These are phyloP conservation scores for Myopa testacea DNA, from an alignment of 2,888 invertebrate species.

Conservation along the genomic window DNA sequence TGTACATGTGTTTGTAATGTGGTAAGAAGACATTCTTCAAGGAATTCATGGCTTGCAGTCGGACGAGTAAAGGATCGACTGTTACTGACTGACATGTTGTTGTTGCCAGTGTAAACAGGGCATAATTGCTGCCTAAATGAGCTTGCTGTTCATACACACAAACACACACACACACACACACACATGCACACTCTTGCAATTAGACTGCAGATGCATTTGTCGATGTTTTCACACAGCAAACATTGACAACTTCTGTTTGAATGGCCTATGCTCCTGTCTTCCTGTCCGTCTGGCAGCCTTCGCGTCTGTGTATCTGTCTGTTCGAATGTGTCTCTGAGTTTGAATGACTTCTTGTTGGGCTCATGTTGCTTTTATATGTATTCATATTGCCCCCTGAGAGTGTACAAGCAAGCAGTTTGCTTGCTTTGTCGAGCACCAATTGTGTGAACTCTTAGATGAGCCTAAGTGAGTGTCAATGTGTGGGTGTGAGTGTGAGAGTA, in stretches of 20 bases:
- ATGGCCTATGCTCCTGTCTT: neutral
- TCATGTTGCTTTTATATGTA: neutral
- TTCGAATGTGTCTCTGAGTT: neutral
- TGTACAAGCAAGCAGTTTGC: constrained; percentile 18
- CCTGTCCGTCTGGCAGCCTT: neutral
- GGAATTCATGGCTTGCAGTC: neutral
- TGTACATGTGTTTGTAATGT: too few relatives aligned
- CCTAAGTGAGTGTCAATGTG: neutral
- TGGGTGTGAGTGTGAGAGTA: neutral
- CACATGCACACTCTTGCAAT: neutral
- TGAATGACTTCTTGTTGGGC: neutral
- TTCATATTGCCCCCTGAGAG: neutral
- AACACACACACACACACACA: neutral
- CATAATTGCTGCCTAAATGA: constrained; percentile 23
- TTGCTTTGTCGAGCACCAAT: constrained; percentile 10
- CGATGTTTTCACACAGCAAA: constrained; percentile 3
- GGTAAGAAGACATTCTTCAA: neutral
- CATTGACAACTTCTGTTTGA: neutral
- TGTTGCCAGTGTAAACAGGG: constrained; percentile 7
- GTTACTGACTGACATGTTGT: neutral
- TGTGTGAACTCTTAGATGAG: neutral
- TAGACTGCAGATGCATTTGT: neutral
- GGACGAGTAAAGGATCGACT: neutral
- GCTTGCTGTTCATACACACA: constrained; percentile 1
- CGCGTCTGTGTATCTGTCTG: neutral